Evolutionary conservation across 2,888 invertebrate genomes (phyloP), one percentile per base, ranked within the genome.

Genomic region (Isotomurus palustris): DNA sequence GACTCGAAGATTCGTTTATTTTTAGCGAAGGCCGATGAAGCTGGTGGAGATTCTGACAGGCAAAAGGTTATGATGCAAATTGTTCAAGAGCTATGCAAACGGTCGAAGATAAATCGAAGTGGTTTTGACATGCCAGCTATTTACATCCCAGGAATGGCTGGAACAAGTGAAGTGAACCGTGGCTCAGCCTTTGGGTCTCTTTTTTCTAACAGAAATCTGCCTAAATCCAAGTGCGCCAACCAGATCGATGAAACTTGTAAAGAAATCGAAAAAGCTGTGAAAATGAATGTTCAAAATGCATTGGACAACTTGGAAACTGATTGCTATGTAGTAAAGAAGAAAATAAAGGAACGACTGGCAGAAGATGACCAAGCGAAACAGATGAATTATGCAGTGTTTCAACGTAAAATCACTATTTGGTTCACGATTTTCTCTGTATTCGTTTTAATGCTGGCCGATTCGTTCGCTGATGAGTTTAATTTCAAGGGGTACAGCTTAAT

Each of bases 11-110:
- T 81, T 69, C 74, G 77, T 47, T 78, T 81, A 69, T 81, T 77
- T 69, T 74, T 81, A 48, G 80, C 80, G 49, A 81, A 81, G 72
- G 80, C 81, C 52, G 81, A 81, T 72, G 81, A 81, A 70, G 81
- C 80, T 1, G 81, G 81, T 4, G 76, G 76, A 52, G 81, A 81
- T 69, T 77, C 78, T 58, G 81, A 81, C 71, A 72, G 81, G 69
- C 81, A 80, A 74, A 79, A 77, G 80, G 80, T 81, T 2, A 76
- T 80, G 77, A 81, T 81, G 80, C 81, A 81, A 73, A 81, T 81
- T 60, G 81, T 80, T 2, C 81, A 81, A 71, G 81, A 81, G 69
- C 71, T 81, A 48, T 81, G 81, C 68, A 81, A 80, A 70, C 71
- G 80, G 44, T 79, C 79, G 14, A 79, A 79, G n/a, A 72, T 81